Evolutionary conservation across 2,797 vertebrate species (phyloP).

Genomic region (Nothura maculosa): DNA sequence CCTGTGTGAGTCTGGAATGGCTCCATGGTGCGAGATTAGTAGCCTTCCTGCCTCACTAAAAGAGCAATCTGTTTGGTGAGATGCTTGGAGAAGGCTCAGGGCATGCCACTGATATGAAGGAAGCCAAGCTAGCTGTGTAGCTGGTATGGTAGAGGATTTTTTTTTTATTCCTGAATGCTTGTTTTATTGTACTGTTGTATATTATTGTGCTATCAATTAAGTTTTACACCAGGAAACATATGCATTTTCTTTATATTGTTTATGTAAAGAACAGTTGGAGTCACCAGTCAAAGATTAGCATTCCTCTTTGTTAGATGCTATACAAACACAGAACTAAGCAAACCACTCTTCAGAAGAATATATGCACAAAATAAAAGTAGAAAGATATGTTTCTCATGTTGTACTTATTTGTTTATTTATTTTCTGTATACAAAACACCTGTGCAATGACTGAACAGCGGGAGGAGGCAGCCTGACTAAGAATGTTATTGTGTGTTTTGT

Average conservation of each 20-base stretch:
- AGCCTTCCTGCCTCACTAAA: slow-evolving; percentile 3
- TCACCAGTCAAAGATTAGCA: background rate
- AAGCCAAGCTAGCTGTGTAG: background rate
- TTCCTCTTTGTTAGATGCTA: background rate
- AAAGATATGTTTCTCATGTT: background rate
- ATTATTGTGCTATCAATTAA: background rate
- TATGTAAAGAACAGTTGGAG: background rate
- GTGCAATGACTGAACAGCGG: background rate
- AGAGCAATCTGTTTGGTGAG: background rate
- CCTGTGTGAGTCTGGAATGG: background rate
- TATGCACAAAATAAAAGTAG: background rate
- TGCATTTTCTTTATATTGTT: background rate
- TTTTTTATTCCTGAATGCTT: background rate
- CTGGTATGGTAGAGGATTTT: background rate
- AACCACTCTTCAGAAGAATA: background rate
- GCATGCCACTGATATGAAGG: background rate
- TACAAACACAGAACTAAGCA: background rate
- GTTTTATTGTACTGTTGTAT: background rate
- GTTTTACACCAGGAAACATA: background rate
- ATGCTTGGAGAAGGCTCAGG: slow-evolving; percentile 1
- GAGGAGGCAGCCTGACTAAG: background rate
- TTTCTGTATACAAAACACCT: background rate
- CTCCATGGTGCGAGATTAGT: background rate
- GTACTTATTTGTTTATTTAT: background rate
- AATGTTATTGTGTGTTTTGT: background rate